Percentiles rank a stretch among this genome's conserved stretches.
phyloP scores from a whole-genome alignment of 1,140 invertebrate genomes.

The Calliphora vicina region DNA sequence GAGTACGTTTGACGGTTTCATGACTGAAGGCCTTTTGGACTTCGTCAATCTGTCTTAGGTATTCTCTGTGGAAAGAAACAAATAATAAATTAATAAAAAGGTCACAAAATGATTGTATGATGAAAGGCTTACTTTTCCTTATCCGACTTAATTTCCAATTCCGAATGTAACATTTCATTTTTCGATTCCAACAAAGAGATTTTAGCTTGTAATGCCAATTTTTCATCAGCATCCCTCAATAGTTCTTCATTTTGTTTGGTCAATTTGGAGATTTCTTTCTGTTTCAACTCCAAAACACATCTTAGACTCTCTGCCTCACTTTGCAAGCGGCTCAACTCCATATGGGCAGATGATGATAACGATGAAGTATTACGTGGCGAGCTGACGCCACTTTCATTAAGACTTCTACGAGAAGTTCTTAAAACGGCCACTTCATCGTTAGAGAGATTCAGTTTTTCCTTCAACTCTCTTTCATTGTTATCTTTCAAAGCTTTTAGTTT shows the following conservation, averaged over 20 bases:
- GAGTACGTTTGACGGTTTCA: constrained; percentile 78
- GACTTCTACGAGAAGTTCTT: constrained; percentile 44
- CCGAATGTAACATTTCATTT: constrained; percentile 74
- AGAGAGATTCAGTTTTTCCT: constrained; percentile 53
- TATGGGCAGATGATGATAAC: constrained; percentile 4
- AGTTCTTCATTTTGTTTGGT: constrained; percentile 72
- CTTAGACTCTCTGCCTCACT: constrained; percentile 78
- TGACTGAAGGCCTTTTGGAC: constrained; percentile 75
- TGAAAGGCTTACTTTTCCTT: constrained; percentile 66
- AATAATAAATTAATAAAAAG: background rate
- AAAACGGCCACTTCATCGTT: constrained; percentile 60
- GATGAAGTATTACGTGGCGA: constrained; percentile 33
- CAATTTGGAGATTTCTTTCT: constrained; percentile 74
- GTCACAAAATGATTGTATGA: too few relatives aligned
- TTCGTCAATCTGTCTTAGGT: constrained; percentile 72
- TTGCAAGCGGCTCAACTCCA: constrained; percentile 63
- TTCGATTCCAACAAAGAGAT: constrained; percentile 69
- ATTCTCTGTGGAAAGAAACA: constrained; percentile 64
- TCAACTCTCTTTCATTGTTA: constrained; percentile 50
- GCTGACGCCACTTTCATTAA: constrained; percentile 31
- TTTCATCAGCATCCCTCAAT: constrained; percentile 66
- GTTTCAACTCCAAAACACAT: constrained; percentile 78
- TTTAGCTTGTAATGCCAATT: constrained; percentile 66
- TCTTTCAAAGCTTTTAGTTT: constrained; percentile 43
- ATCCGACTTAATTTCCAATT: constrained; percentile 69